Evolutionary conservation across 2,113 vertebrate genomes (phyloP).

Genomic region (Pachycephala philippinensis): DNA sequence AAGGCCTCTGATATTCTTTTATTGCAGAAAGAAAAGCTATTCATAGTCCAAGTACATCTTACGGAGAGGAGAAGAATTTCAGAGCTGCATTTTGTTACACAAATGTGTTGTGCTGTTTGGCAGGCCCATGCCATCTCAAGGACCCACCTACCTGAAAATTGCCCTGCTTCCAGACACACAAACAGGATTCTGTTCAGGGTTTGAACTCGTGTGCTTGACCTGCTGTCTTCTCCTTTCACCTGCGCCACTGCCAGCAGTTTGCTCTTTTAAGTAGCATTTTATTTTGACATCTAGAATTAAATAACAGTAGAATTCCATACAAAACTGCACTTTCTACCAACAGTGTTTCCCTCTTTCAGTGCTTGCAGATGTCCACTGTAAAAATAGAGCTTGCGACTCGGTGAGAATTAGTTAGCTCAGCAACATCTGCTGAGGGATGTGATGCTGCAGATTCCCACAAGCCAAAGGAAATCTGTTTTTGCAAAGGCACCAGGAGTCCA

Average conservation of each 20-base stretch:
- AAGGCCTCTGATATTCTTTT: background rate
- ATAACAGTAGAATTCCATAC: background rate
- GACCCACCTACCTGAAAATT: background rate
- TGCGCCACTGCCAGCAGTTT: rapidly evolving
- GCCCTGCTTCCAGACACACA: background rate
- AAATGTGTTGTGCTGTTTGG: background rate
- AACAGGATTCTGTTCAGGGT: background rate
- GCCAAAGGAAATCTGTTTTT: background rate
- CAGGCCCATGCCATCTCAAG: rapidly evolving
- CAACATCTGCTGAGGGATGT: rapidly evolving
- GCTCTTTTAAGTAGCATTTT: background rate
- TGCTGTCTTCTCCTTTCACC: background rate
- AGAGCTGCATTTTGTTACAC: background rate
- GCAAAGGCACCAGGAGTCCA: background rate
- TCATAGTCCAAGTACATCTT: background rate
- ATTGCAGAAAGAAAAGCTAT: background rate
- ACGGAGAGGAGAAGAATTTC: background rate
- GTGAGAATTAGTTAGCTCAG: background rate
- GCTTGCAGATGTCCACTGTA: background rate
- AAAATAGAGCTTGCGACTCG: background rate
- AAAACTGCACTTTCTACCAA: background rate
- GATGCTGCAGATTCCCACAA: background rate
- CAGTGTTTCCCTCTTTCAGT: background rate
- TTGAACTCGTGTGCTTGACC: background rate
- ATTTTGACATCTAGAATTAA: constrained; percentile 50